A percentile compares a stretch with the other conserved stretches of the same genome.
phyloP scores from a whole-genome alignment of 2,797 vertebrate genomes.

The Melanogrammus aeglefinus region DNA sequence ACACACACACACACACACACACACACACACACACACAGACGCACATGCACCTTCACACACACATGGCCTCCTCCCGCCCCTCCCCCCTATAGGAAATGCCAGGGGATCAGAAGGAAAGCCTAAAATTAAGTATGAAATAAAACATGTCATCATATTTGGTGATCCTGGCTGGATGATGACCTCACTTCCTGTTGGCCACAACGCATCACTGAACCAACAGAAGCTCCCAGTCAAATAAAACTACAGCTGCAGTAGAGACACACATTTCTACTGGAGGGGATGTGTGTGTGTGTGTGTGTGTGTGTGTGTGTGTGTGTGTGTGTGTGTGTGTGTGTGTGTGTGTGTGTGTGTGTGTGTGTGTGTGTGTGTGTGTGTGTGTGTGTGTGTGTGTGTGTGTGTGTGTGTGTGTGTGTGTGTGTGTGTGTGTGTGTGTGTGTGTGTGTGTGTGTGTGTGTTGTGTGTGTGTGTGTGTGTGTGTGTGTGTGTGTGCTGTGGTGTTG shows the following conservation, averaged over 20 bases:
- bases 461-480: not conserved
- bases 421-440: not conserved
- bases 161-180: not conserved
- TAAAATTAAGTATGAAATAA: too few species aligned
- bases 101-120: too few species aligned
- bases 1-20: not conserved
- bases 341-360: not conserved
- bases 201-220: not conserved
- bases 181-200: not conserved
- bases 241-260: too few species aligned
- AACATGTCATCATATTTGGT: not conserved
- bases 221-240: not conserved
- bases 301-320: not conserved
- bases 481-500: not conserved
- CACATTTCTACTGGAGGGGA: not conserved
- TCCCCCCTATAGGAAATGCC: too few species aligned
- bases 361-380: not conserved
- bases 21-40: conserved; percentile 7
- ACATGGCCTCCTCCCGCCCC: not conserved
- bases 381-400: not conserved
- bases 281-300: not conserved
- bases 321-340: not conserved
- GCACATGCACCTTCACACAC: not conserved
- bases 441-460: not conserved
- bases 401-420: not conserved